Conservation (phyloP, 1,140 invertebrate species). For the Temnothorax curvispinosus region DNA sequence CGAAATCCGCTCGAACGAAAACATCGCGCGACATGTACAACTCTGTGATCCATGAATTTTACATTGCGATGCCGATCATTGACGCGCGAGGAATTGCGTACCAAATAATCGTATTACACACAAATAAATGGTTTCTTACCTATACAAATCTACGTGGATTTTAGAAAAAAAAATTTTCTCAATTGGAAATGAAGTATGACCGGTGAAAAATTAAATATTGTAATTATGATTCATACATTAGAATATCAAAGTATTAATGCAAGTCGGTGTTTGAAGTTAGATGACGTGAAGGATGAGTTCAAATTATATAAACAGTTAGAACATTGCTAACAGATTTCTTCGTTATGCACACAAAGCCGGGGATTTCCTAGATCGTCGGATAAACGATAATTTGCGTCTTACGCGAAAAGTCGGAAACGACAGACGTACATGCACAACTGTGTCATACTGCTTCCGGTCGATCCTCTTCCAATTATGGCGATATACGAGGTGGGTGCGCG, state of each 20-base stretch:
- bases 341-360: not conserved
- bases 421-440: constrained; percentile 2
- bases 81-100: not conserved
- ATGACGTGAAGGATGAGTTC: not conserved
- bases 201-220: not conserved
- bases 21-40: constrained; percentile 28
- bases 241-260: not conserved
- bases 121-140: not conserved
- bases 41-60: not conserved
- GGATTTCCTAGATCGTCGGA: constrained; percentile 39
- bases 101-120: not conserved
- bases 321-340: not conserved
- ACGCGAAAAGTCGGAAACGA: constrained; percentile 27
- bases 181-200: not conserved
- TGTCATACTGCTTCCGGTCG: constrained; percentile 65
- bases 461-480: constrained; percentile 60
- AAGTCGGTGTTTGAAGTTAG: not conserved
- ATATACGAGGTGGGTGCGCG: not conserved
- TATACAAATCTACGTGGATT: not conserved
- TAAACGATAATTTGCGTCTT: constrained; percentile 28
- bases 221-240: not conserved
- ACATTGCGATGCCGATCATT: not conserved
- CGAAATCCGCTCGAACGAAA: constrained; percentile 51
- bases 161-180: not conserved
- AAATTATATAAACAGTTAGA: constrained; percentile 15